A percentile compares a stretch with the other conserved stretches of the same genome.
These are phyloP conservation scores for Athalia circularis DNA, from an alignment of 2,888 invertebrate genomes.

Conservation along the genomic window DNA sequence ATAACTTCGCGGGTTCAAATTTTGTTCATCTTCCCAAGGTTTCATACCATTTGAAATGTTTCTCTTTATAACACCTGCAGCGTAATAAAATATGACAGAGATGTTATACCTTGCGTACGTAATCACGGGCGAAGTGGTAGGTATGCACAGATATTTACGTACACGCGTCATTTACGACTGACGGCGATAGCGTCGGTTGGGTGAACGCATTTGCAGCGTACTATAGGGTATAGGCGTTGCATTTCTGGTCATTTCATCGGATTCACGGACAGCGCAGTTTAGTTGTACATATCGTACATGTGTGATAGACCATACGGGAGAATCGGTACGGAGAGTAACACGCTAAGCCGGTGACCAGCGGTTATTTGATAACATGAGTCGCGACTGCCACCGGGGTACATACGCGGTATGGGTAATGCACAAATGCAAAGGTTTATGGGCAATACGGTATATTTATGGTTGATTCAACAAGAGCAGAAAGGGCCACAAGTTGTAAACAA, in stretches of 20 bases:
- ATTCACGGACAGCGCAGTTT: background rate
- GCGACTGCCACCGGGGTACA: conserved; percentile 50
- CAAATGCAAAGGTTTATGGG: conserved; percentile 71
- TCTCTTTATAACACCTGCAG: no score
- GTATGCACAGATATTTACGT: no score
- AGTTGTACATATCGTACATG: no score
- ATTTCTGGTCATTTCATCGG: conserved; percentile 28
- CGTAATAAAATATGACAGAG: no score
- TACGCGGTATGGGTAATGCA: conserved; percentile 66
- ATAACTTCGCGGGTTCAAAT: no score
- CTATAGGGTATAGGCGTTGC: background rate
- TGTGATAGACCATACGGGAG: background rate
- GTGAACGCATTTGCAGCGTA: conserved; percentile 7
- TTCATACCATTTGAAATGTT: no score
- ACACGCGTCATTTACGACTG: background rate
- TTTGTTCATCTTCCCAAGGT: no score
- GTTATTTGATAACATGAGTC: conserved; percentile 65
- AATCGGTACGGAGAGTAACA: conserved; percentile 18
- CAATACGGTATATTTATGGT: conserved; percentile 71
- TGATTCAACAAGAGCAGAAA: conserved; percentile 55
- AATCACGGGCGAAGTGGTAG: no score
- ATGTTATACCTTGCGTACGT: no score
- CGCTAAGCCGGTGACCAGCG: conserved; percentile 59
- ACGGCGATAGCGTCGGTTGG: conserved; percentile 4
- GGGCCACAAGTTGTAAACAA: conserved; percentile 44